Base-by-base conservation (phyloP, 2,113 vertebrate species). In the Neolamprologus brichardi region DNA sequence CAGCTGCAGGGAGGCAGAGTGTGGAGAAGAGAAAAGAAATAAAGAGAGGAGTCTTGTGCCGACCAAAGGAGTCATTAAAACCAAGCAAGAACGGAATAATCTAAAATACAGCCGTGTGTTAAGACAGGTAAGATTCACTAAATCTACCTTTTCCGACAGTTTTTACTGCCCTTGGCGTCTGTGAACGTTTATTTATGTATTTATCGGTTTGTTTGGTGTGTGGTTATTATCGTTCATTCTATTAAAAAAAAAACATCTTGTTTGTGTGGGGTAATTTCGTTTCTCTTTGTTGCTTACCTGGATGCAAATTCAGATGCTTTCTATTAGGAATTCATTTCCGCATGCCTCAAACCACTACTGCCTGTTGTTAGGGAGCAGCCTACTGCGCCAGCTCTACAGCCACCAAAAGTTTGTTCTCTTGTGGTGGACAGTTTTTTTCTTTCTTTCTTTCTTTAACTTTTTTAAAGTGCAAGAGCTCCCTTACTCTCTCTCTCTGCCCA, bases 291-390 rank as follows among this genome's bases (percentile, higher is more conserved):
- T 30, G 15, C 70, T 13, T 77, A 77, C 72, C 79, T 85, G 25
- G 4, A 5, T 75, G 70, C 3, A 49, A 46, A 67, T 81, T 15
- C 58, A 81, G 70, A 75, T 49, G 70, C n/a, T 28, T 52, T 82
- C 18, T 41, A 2, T 82, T 53, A 23, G 86, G 51, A 28, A 11
- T 82, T 87, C 88, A 92, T 95, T 95, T 95, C 94, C 94, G 93
- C 93, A 88, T 95, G 91, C 84, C 84, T 83, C 30, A 28, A 54
- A 62, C 60, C 75, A 10, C 62, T 7, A 4, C 82, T 49, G 78
- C 18, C 88, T 28, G 37, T 54, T 79, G 85, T 56, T 58, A 37
- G 13, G 18, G 51, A 82, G 64, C 53, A 9, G 12, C 23, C 41
- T 49, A 30, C 15, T 41, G 49, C 58, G 20, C 39, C 54, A 89